A percentile compares a stretch with the other conserved stretches of the same genome.
Evolutionary conservation across 2,113 vertebrate species (phyloP).

Genomic region (Pituophis catenifer): DNA sequence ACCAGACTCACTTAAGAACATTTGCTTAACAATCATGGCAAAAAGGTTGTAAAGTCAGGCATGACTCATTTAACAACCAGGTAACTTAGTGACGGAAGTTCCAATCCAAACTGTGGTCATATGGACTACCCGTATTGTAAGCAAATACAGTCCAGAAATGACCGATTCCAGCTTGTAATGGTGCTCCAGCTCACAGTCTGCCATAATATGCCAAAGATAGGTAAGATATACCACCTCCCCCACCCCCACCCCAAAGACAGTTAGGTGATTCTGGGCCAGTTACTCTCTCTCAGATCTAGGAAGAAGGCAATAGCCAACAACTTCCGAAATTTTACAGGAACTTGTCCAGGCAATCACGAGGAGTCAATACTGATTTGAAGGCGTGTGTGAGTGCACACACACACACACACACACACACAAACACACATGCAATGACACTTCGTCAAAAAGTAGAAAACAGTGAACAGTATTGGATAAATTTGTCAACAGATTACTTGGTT

Average conservation of each 20-base stretch:
- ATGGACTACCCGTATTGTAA: background rate
- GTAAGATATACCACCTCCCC: background rate
- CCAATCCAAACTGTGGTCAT: background rate
- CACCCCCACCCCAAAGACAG: background rate
- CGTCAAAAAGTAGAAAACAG: background rate
- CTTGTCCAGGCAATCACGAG: background rate
- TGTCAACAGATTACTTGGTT: background rate
- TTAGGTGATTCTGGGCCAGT: background rate
- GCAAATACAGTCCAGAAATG: background rate
- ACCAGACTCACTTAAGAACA: background rate
- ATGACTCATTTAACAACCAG: background rate
- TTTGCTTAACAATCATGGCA: background rate
- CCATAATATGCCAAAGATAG: background rate
- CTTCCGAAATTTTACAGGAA: background rate
- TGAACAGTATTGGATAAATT: background rate
- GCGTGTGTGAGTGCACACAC: rapidly evolving
- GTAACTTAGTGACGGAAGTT: background rate
- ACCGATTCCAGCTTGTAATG: background rate
- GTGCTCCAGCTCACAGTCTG: background rate
- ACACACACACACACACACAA: background rate
- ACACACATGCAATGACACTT: background rate
- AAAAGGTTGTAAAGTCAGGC: background rate
- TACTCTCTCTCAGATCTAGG: background rate
- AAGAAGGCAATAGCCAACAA: background rate
- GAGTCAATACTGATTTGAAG: background rate